Evolutionary conservation across 2,888 invertebrate species (phyloP), one percentile per base, ranked within the genome.

Genomic region (Phalangium opilio): DNA sequence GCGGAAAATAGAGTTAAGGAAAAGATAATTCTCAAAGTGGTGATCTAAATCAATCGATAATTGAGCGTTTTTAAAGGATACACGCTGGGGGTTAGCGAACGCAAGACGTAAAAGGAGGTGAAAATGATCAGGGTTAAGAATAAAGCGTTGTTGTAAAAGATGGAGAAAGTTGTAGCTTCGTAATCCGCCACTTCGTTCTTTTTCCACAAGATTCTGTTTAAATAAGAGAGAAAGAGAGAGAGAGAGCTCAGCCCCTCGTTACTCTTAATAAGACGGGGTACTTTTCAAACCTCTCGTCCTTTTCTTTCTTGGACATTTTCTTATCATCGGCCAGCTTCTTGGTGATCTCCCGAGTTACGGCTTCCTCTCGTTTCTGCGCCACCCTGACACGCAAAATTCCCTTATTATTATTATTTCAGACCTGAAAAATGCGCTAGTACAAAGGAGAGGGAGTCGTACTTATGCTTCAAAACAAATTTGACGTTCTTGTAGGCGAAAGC

Each of bases 121-220:
- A 95, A 75, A 58, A 98, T 86, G 45, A 96, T 83, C 50, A 95
- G 75, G 48, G 90, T 83, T 68, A 96, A 72, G 71, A 89, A 98
- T 53, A 98, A 69, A 15, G 95, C 85, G 64, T 99, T 99, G 73
- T 95, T 98, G 75, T 95, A 98, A 72, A 99, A 98, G 63, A 98
- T 95, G 42, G 96, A 83, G 68, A 90, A 95, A 2, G 93, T 95
- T 33, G 95, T 98, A 0, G 98, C 95, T 71, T 99, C 96, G 64
- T 91, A 95, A 66, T 99, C 98, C 18, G 96, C 96, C 11, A 96
- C 95, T 73, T 96, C 96, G 68, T 98, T 99, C 71, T 96, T 96
- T 72, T 96, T 95, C 95, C 95, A 98, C 52, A 98, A 68, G 58
- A 96, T 90, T 62, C 96, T 53, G 27, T 27, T 27, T 7, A 27